These are phyloP conservation scores for Drosophila greeni DNA, from an alignment of 2,888 invertebrate species.

Conservation along the genomic window DNA sequence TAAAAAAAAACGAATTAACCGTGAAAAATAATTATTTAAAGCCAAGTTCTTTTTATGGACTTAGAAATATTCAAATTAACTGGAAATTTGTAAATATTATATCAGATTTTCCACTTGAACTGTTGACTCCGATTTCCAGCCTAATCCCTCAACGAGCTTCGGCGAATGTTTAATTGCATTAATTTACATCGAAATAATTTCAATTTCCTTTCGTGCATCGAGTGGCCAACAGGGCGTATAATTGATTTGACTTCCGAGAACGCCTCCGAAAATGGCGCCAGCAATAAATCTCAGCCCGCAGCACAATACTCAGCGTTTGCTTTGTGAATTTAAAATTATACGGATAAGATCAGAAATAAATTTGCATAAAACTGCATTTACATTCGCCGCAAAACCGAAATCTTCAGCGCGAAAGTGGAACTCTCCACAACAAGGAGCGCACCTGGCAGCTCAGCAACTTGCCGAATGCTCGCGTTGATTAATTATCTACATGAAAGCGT, in stretches of 20 bases:
- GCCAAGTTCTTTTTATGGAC: no score
- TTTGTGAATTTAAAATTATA: conserved; percentile 49
- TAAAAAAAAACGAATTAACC: no score
- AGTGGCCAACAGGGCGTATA: conserved; percentile 67
- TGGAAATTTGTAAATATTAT: background rate
- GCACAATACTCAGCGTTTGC: conserved; percentile 39
- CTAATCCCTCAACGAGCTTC: conserved; percentile 4
- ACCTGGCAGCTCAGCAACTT: conserved; percentile 8
- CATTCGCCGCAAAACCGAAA: conserved; percentile 54
- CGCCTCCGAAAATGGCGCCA: conserved; percentile 48
- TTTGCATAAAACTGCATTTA: conserved; percentile 67
- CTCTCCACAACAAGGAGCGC: conserved; percentile 7
- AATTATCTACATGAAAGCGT: conserved; percentile 74
- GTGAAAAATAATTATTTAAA: no score
- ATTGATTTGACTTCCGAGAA: conserved; percentile 68
- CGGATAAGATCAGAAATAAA: conserved; percentile 67
- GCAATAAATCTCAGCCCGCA: conserved; percentile 44
- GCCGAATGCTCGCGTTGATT: conserved; percentile 57
- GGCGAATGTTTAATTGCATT: conserved; percentile 44
- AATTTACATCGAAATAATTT: conserved; percentile 59
- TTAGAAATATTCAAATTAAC: no score
- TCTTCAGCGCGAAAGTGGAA: conserved; percentile 21
- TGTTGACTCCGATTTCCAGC: background rate
- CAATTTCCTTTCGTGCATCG: conserved; percentile 65
- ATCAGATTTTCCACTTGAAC: conserved; percentile 1